phyloP scores from a whole-genome alignment of 1,140 invertebrate genomes.

The Thereuonema tuberculata region DNA sequence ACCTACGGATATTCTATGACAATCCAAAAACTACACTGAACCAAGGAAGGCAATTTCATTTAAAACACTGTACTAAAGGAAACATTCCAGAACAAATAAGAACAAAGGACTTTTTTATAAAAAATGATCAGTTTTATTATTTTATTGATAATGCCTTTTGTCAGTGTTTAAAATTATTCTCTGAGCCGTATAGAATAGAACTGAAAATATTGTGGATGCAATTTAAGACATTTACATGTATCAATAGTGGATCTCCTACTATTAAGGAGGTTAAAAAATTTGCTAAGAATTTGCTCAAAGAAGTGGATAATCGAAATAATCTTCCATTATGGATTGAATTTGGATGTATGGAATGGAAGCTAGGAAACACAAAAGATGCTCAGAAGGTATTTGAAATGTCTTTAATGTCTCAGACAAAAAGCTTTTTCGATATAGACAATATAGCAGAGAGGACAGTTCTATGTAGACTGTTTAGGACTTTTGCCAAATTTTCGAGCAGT shows the following conservation, averaged over 20 bases:
- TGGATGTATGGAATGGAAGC: conserved; percentile 25
- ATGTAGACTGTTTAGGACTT: not conserved
- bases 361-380: conserved; percentile 26
- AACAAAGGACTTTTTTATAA: too few species aligned
- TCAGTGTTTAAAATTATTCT: conserved; percentile 15
- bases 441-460: not conserved
- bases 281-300: conserved; percentile 30
- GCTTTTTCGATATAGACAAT: not conserved
- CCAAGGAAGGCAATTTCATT: too few species aligned
- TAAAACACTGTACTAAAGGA: too few species aligned
- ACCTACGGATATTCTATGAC: too few species aligned
- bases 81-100: too few species aligned
- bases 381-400: conserved; percentile 28
- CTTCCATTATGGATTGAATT: conserved; percentile 33
- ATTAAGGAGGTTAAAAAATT: conserved; percentile 29
- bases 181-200: conserved; percentile 13
- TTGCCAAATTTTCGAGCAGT: conserved; percentile 5
- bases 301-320: conserved; percentile 31
- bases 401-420: conserved; percentile 14
- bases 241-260: too few species aligned
- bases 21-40: too few species aligned
- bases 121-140: not conserved
- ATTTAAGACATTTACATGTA: too few species aligned
- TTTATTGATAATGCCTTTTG: not conserved
- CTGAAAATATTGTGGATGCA: conserved; percentile 22